Conservation (phyloP, 2,113 vertebrate species). For the Menidia beryllina region DNA sequence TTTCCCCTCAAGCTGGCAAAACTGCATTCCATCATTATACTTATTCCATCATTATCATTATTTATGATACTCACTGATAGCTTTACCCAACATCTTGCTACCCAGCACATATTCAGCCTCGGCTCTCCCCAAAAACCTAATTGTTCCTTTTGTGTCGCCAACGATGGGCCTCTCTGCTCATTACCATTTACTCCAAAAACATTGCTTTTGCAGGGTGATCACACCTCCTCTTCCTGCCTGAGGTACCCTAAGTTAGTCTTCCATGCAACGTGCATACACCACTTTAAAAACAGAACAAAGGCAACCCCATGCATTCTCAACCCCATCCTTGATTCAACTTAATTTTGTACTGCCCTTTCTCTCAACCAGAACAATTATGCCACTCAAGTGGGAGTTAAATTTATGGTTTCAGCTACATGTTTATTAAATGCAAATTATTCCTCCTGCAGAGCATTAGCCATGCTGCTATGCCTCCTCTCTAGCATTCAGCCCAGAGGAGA, state of each 20-base stretch:
- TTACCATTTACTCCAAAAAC: neutral
- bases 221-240: neutral
- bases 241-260: neutral
- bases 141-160: slow-evolving; percentile 9
- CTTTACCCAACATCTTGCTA: neutral
- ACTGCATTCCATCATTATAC: slow-evolving; percentile 32
- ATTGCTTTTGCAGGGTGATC: neutral
- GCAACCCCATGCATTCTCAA: slow-evolving; percentile 43
- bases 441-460: slow-evolving; percentile 40
- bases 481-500: slow-evolving; percentile 8
- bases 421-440: slow-evolving; percentile 48
- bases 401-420: slow-evolving; percentile 26
- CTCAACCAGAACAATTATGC: slow-evolving; percentile 30
- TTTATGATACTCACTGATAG: slow-evolving; percentile 25
- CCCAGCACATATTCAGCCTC: slow-evolving; percentile 17
- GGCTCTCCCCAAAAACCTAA: neutral
- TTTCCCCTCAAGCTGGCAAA: slow-evolving; percentile 56
- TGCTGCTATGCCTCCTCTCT: slow-evolving; percentile 8
- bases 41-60: too few species aligned
- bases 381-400: slow-evolving; percentile 35
- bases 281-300: slow-evolving; percentile 35
- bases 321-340: slow-evolving; percentile 26
- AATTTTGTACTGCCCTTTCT: neutral
- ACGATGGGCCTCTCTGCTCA: neutral
- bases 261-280: slow-evolving; percentile 26